Percentiles rank a stretch among this genome's conserved stretches.
These are phyloP conservation scores for Pristionchus pacificus DNA, from an alignment of 1,140 invertebrate genomes.

Conservation along the genomic window DNA sequence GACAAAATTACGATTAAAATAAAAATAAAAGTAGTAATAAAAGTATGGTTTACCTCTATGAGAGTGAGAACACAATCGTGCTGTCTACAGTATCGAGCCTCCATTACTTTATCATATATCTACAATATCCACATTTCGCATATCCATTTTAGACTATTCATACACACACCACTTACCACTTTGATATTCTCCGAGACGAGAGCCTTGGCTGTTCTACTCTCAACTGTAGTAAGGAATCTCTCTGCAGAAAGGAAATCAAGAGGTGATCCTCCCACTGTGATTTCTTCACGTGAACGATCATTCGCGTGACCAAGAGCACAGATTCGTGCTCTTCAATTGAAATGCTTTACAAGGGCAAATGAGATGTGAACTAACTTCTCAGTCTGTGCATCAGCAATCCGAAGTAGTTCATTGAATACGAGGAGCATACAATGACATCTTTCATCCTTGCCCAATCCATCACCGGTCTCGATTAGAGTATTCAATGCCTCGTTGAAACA, in stretches of 20 bases:
- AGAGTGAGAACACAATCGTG: background rate
- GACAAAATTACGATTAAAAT: no score
- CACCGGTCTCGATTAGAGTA: conserved; percentile 66
- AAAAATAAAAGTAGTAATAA: background rate
- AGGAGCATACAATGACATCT: conserved; percentile 85
- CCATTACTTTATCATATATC: no score
- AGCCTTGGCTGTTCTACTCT: conserved; percentile 79
- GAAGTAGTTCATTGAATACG: conserved; percentile 85
- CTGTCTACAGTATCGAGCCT: no score
- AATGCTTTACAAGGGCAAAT: no score
- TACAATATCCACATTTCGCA: no score
- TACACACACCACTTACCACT: no score
- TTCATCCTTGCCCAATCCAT: conserved; percentile 73
- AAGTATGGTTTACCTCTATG: background rate
- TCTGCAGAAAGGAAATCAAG: background rate
- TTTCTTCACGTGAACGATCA: no score
- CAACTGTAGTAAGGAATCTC: conserved; percentile 59
- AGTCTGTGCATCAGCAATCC: conserved; percentile 84
- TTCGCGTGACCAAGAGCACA: background rate
- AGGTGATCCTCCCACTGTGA: no score
- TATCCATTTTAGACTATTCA: no score
- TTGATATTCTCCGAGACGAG: conserved; percentile 79
- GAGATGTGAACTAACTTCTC: conserved; percentile 63
- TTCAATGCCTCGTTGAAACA: conserved; percentile 64
- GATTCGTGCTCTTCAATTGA: background rate